Percentiles rank a stretch among this genome's conserved stretches.
Evolutionary conservation across 23 tunicate species (phyloP).

Genomic region (Clavelina lepadiformis): DNA sequence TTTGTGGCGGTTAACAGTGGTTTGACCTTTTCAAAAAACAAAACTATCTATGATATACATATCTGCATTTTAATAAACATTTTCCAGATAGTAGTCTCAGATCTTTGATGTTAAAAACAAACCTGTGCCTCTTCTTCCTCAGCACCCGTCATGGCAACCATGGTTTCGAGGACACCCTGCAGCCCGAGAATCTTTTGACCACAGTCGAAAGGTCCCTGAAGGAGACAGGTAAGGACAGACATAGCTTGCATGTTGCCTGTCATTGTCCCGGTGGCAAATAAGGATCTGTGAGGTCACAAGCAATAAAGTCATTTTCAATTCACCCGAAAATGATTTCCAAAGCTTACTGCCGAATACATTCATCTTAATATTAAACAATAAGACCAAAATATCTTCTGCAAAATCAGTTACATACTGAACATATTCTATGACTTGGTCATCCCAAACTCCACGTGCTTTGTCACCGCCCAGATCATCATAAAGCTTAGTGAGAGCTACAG

Average conservation of each 20-base stretch:
- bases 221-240: slow-evolving; percentile 79
- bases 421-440: slow-evolving; percentile 62
- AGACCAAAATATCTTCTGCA: too few relatives aligned
- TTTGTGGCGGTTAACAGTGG: too few relatives aligned
- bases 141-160: slow-evolving; percentile 97
- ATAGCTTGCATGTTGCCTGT: slow-evolving; percentile 83
- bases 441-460: slow-evolving; percentile 71
- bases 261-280: slow-evolving; percentile 64
- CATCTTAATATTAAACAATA: too few relatives aligned
- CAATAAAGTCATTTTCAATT: background rate
- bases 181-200: slow-evolving; percentile 79
- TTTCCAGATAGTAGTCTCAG: background rate
- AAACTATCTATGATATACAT: too few relatives aligned
- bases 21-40: background rate
- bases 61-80: background rate
- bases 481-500: slow-evolving; percentile 79
- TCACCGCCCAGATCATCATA: slow-evolving; percentile 97
- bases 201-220: slow-evolving; percentile 91
- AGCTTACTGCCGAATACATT: background rate
- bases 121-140: slow-evolving; percentile 93
- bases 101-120: too few relatives aligned
- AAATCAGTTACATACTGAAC: slow-evolving; percentile 83
- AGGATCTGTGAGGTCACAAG: slow-evolving; percentile 37
- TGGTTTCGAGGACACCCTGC: slow-evolving; percentile 91
- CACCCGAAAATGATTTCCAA: background rate